Conservation (phyloP, 1,140 invertebrate genomes). For the Meloidogyne floridensis region DNA sequence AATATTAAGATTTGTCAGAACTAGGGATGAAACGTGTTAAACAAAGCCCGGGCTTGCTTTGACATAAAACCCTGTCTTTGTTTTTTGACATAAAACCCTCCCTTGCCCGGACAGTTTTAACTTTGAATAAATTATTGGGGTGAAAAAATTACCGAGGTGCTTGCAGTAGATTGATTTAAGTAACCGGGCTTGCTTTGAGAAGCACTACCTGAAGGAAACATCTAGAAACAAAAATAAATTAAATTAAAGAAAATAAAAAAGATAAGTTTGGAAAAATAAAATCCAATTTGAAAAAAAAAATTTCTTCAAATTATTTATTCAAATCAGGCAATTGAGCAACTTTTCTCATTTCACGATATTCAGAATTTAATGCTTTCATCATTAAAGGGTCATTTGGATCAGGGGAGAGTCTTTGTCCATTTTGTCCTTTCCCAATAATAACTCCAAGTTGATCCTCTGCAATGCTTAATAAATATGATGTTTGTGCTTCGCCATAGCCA, state of each 20-base stretch:
- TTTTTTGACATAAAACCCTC: no score
- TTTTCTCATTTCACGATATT: constrained; percentile 52
- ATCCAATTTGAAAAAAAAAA: background rate
- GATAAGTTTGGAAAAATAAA: background rate
- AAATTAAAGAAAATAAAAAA: background rate
- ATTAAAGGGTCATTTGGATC: constrained; percentile 20
- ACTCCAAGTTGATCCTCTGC: constrained; percentile 52
- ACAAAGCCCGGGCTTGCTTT: no score
- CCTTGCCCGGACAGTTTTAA: no score
- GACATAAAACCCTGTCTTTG: no score
- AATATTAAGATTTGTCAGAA: no score
- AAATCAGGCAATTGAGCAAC: constrained; percentile 52
- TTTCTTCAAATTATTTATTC: constrained; percentile 37
- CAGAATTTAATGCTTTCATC: constrained; percentile 38
- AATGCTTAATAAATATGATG: constrained; percentile 50
- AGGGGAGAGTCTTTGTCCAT: constrained; percentile 46
- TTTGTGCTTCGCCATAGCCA: constrained; percentile 54
- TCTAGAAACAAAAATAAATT: background rate
- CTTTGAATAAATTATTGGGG: no score
- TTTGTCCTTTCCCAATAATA: constrained; percentile 47
- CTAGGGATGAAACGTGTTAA: no score
- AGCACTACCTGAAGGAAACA: background rate
- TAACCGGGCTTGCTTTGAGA: background rate
- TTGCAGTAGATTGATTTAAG: background rate
- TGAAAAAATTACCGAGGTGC: background rate